These are phyloP conservation scores for Darevskia nairensis DNA, from an alignment of 2,797 vertebrate genomes.

Conservation along the genomic window DNA sequence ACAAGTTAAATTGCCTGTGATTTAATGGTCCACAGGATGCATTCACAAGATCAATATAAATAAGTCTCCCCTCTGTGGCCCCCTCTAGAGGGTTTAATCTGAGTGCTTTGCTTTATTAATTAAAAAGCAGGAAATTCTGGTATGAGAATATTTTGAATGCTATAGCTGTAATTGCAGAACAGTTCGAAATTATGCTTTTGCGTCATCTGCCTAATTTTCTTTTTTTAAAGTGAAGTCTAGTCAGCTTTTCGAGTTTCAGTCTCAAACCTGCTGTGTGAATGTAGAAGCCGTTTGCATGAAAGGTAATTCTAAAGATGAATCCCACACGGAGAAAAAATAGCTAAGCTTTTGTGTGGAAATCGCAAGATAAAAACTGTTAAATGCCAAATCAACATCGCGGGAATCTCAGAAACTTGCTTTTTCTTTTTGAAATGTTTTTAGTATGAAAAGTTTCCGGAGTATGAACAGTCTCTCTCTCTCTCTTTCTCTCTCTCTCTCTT, in stretches of 20 bases:
- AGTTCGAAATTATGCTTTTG: conserved; percentile 71
- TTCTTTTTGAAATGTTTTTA: conserved; percentile 54
- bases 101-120: conserved; percentile 24
- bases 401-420: conserved; percentile 13
- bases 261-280: conserved; percentile 25
- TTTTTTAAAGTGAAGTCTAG: conserved; percentile 63
- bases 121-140: conserved; percentile 58
- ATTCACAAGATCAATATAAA: not conserved
- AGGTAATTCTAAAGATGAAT: not conserved
- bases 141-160: conserved; percentile 56
- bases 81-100: not conserved
- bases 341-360: conserved; percentile 6
- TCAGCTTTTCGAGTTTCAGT: conserved; percentile 50
- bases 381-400: conserved; percentile 21
- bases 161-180: conserved; percentile 76
- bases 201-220: conserved; percentile 49
- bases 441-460: conserved; percentile 28
- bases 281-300: conserved; percentile 29
- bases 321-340: not conserved
- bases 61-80: not conserved
- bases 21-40: not conserved
- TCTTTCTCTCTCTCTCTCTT: too few species aligned
- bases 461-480: not conserved
- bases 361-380: conserved; percentile 23
- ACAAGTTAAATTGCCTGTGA: not conserved